Evolutionary conservation across 2,888 invertebrate genomes (phyloP), one percentile per base, ranked within the genome.

Genomic region (Cyclophora albipunctata): DNA sequence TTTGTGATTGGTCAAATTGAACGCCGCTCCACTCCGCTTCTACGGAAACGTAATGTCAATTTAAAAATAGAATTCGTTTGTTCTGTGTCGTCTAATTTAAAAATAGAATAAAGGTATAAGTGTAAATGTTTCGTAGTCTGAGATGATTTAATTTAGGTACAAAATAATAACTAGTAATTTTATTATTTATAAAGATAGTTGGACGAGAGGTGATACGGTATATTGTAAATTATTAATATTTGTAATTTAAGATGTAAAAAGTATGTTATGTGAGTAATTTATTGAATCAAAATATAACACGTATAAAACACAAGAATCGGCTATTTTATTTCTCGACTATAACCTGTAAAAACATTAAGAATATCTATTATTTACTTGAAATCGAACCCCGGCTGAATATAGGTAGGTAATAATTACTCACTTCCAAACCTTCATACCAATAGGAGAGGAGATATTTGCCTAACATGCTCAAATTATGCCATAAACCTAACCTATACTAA

Each of bases 231-330:
- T 78, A 73, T 69, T 76, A 78, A 83, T 78, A 81, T 75, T 66
- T 66, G 73, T 66, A 64, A 62, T 74, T 63, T 81, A 84, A 82
- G 78, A 56, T 86, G 85, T 86, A 86, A 81, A 86, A 84, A 78
- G 73, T 84, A 85, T 77, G 81, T 82, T 85, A 84, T 77, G 78
- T 75, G 76, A 84, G 78, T 87, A 87, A 87, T 78, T 87, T 87
- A 87, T 87, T 87, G 81, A 87, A 86, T 86, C 85, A 81, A 83
- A 85, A 85, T 87, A 86, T 85, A 85, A 84, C 79, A 84, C 73
- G 60, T 78, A 77, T 74, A 81, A 78, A 83, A 75, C 68, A 69
- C 67, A 65, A 37, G 20, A 20, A 20, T 20, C 2, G 20, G 47
- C 3, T 46, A 57, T 64, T 55, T 62, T 66, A 58, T 68, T 63